Percentiles rank a stretch among this genome's conserved stretches.
Conservation (phyloP, 2,797 vertebrate species). For the Periophthalmus magnuspinnatus region DNA sequence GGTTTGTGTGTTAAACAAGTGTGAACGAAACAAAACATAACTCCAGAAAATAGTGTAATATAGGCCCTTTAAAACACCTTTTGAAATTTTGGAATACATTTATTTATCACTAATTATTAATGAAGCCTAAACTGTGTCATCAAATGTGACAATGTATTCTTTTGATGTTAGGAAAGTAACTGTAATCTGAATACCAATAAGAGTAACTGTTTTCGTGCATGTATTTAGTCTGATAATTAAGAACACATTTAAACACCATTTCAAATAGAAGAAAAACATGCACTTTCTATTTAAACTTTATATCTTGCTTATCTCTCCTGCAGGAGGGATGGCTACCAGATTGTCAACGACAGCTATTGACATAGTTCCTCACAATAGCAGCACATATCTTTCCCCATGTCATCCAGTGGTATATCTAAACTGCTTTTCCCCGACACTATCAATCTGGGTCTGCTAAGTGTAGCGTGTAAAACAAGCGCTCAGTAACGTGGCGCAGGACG, state of each 20-base stretch:
- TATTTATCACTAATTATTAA: no score
- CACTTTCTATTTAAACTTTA: slow-evolving; percentile 1
- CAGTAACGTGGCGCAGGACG: slow-evolving; percentile 44
- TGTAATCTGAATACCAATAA: no score
- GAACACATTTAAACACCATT: neutral
- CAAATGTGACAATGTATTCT: no score
- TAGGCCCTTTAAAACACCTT: no score
- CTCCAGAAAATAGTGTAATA: no score
- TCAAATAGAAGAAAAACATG: neutral
- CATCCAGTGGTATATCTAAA: slow-evolving; percentile 22
- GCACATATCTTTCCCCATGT: slow-evolving; percentile 19
- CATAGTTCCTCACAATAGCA: slow-evolving; percentile 16
- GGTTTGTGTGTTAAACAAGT: no score
- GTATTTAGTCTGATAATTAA: neutral
- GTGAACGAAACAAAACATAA: no score
- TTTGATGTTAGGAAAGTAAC: no score
- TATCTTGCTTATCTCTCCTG: slow-evolving; percentile 11
- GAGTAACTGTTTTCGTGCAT: no score
- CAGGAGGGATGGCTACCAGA: slow-evolving; percentile 13
- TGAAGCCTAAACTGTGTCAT: no score
- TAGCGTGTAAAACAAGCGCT: slow-evolving; percentile 40
- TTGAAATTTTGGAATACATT: no score
- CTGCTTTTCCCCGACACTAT: slow-evolving; percentile 34
- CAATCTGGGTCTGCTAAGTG: slow-evolving; percentile 48
- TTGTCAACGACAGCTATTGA: slow-evolving; percentile 18